Conservation (phyloP, 2,888 invertebrate species). For the Rhabditoides inermis region DNA sequence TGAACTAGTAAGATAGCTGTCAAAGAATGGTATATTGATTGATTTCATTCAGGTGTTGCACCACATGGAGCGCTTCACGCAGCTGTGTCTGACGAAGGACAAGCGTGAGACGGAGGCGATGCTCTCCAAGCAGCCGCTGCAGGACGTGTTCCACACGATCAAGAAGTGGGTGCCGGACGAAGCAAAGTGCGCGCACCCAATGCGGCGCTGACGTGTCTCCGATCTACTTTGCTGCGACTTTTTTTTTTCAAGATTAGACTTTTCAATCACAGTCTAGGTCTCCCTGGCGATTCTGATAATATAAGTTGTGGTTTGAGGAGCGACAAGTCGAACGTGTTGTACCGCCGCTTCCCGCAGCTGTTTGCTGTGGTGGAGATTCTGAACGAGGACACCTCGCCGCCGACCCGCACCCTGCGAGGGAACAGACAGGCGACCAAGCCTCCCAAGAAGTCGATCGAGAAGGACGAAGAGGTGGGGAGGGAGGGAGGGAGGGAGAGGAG, state of each 20-base stretch:
- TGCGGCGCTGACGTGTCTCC: background rate
- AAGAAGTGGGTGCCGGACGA: slow-evolving; percentile 15
- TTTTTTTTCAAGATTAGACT: too few relatives aligned
- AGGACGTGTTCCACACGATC: slow-evolving; percentile 22
- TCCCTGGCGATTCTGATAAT: slow-evolving; percentile 1
- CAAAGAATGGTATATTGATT: too few relatives aligned
- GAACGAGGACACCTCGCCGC: slow-evolving; percentile 12
- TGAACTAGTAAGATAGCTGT: too few relatives aligned
- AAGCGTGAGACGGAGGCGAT: slow-evolving; percentile 29
- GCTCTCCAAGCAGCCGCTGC: slow-evolving; percentile 17
- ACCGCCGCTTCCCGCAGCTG: slow-evolving; percentile 20
- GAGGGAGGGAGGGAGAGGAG: background rate
- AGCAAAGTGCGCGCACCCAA: too few relatives aligned
- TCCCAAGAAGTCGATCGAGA: background rate
- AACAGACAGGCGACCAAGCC: slow-evolving; percentile 10
- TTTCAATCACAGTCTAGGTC: background rate
- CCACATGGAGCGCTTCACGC: slow-evolving; percentile 80
- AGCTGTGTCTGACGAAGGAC: slow-evolving; percentile 53
- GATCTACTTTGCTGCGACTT: background rate
- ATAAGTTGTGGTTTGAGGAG: slow-evolving; percentile 10
- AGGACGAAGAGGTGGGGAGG: slow-evolving; percentile 6
- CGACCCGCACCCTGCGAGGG: slow-evolving; percentile 20
- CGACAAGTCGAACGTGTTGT: slow-evolving; percentile 19
- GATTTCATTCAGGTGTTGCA: slow-evolving; percentile 58
- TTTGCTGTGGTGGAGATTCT: slow-evolving; percentile 23